Conservation (phyloP, 2,113 vertebrate species). For the Gavialis gangeticus region DNA sequence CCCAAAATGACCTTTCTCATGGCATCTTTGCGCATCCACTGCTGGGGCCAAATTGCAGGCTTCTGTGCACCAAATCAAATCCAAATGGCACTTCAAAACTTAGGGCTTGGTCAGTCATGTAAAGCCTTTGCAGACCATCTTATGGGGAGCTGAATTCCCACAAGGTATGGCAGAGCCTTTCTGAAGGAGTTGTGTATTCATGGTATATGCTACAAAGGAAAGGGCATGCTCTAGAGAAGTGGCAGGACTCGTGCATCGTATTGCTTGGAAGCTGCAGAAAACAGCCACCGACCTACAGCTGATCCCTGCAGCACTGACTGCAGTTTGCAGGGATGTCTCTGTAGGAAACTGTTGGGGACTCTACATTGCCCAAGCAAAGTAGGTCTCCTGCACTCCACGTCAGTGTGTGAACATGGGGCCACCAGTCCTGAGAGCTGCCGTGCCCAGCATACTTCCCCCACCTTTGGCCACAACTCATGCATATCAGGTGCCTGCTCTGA, state of each 20-base stretch:
- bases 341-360: not conserved
- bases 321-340: not conserved
- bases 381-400: not conserved
- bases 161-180: accelerated
- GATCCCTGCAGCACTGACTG: not conserved
- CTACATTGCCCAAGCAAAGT: too few relatives aligned
- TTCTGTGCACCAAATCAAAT: not conserved
- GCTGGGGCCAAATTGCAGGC: not conserved
- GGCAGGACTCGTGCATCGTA: not conserved
- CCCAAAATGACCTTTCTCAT: not conserved
- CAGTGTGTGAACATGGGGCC: not conserved
- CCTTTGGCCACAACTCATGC: too few relatives aligned
- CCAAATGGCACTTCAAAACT: too few relatives aligned
- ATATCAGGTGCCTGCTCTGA: not conserved
- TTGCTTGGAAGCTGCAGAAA: not conserved
- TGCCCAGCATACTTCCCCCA: too few relatives aligned
- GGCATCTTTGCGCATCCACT: not conserved
- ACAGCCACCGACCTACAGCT: not conserved
- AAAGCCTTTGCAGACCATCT: accelerated
- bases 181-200: not conserved
- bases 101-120: not conserved
- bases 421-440: not conserved
- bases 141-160: not conserved
- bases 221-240: not conserved
- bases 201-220: not conserved